A percentile compares a stretch with the other conserved stretches of the same genome.
Conservation (phyloP, 2,888 invertebrate genomes). For the Phymatocera aterrima region DNA sequence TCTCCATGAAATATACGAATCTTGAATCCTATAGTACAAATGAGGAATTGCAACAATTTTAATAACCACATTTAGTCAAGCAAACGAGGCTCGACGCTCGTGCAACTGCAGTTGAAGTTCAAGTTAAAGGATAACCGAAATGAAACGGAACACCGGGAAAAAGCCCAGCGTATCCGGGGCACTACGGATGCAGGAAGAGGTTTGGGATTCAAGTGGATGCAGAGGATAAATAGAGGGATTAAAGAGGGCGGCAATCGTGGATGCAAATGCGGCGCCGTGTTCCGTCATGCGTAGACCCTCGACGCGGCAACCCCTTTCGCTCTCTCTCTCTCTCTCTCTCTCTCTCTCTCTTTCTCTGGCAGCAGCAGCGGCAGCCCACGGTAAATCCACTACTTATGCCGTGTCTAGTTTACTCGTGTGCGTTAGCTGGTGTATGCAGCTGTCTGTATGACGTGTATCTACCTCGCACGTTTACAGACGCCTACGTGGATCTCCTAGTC, state of each 20-base stretch:
- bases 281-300: slow-evolving; percentile 38
- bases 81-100: not conserved
- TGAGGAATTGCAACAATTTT: slow-evolving; percentile 27
- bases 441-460: not conserved
- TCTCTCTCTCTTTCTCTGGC: not conserved
- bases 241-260: slow-evolving; percentile 42
- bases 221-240: slow-evolving; percentile 43
- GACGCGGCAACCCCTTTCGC: not conserved
- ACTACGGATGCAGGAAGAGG: slow-evolving; percentile 20
- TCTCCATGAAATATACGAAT: not conserved
- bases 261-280: slow-evolving; percentile 40
- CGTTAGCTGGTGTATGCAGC: not conserved
- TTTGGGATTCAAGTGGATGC: slow-evolving; percentile 41
- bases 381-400: slow-evolving; percentile 16
- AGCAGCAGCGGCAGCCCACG: slow-evolving; percentile 19
- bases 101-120: slow-evolving; percentile 17
- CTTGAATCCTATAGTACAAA: no score
- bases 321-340: slow-evolving; percentile 11
- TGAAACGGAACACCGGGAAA: slow-evolving; percentile 26
- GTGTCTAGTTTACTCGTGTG: slow-evolving; percentile 8
- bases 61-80: not conserved
- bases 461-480: slow-evolving; percentile 8
- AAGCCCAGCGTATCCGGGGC: slow-evolving; percentile 24
- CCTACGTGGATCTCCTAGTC: slow-evolving; percentile 23
- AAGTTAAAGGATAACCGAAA: slow-evolving; percentile 19